Base-by-base conservation (phyloP, 30 jellyfish, hydroid and myxozoan species). In the Cassiopea andromeda region DNA sequence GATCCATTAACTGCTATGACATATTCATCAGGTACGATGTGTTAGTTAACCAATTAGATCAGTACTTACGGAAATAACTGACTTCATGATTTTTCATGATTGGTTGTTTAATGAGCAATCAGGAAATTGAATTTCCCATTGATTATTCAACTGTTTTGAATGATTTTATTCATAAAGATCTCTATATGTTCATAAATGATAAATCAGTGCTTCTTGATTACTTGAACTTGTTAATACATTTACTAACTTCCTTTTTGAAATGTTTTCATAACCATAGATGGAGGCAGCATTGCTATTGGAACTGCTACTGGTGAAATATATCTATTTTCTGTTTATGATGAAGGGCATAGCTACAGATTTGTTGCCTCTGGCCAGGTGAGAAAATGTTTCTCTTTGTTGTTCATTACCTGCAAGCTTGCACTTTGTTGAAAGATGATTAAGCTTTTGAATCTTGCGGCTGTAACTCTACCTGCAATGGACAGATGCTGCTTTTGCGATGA, bases 261-360 rank as follows among this genome's bases (percentile, higher is more conserved):
- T 27, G 38, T 54, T 54, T 54, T 54, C 64, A 3, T 54, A 10
- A 54, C 45, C 92, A 2, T 12, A 79, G 88, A 77, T 38, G 97
- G 97, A 17, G 97, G 96, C 1, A 88, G 83, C 59, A 92, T 90
- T 10, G 97, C 98, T 2, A 78, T 90, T 13, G 98, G 98, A 13
- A 78, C 91, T 7, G 94, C 89, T 43, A 59, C 81, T 19, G 98
- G 98, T 8, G 92, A 75, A 46, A 78, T 93, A 38, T 81, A 80
- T 59, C 73, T 93, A 12, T 93, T 81, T 75, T 78, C 89, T 44
- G 93, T 94, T 59, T 87, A 78, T 54, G 96, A 92, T 80, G 96
- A 92, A 48, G 98, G 98, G 44, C 83, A 77, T 54, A 87, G 95
- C 69, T 92, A 92, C 91, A 80, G 98, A 72, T 57, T 87, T 81